Percentiles rank a stretch among this genome's conserved stretches.
phyloP scores from a whole-genome alignment of 1,140 invertebrate species.

The Colletes gigas region DNA sequence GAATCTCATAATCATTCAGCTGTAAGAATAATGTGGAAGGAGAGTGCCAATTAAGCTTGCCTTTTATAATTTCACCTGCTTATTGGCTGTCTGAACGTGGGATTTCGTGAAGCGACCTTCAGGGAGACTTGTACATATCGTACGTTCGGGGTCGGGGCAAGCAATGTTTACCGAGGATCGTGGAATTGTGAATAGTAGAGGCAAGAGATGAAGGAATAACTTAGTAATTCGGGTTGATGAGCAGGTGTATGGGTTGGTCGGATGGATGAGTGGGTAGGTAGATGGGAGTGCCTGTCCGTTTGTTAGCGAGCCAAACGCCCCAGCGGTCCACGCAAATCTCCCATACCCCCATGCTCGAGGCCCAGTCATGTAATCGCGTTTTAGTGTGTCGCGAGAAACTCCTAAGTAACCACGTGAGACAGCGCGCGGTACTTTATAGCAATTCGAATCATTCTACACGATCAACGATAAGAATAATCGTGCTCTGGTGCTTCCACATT shows the following conservation, averaged over 20 bases:
- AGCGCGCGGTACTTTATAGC: conserved; percentile 8
- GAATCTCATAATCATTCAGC: conserved; percentile 99
- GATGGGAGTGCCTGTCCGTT: conserved; percentile 81
- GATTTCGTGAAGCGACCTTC: conserved; percentile 67
- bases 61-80: conserved; percentile 79
- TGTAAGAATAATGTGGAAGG: conserved; percentile 95
- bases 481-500: conserved; percentile 60
- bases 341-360: conserved; percentile 77
- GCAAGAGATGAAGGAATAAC: background rate
- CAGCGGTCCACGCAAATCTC: conserved; percentile 81
- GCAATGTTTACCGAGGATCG: conserved; percentile 37
- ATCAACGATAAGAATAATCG: background rate
- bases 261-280: conserved; percentile 58
- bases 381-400: conserved; percentile 54
- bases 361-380: conserved; percentile 76
- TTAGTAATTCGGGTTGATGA: conserved; percentile 8
- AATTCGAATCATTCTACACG: background rate
- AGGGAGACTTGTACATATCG: conserved; percentile 53
- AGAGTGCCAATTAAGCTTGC: conserved; percentile 87
- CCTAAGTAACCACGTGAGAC: conserved; percentile 44
- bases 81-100: conserved; percentile 79
- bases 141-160: conserved; percentile 40
- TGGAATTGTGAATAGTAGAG: conserved; percentile 26
- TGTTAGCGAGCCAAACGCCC: conserved; percentile 82
- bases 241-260: background rate